Percentiles rank a stretch among this genome's conserved stretches.
Evolutionary conservation across 2,888 invertebrate genomes (phyloP).

Genomic region (Craniophora ligustri): DNA sequence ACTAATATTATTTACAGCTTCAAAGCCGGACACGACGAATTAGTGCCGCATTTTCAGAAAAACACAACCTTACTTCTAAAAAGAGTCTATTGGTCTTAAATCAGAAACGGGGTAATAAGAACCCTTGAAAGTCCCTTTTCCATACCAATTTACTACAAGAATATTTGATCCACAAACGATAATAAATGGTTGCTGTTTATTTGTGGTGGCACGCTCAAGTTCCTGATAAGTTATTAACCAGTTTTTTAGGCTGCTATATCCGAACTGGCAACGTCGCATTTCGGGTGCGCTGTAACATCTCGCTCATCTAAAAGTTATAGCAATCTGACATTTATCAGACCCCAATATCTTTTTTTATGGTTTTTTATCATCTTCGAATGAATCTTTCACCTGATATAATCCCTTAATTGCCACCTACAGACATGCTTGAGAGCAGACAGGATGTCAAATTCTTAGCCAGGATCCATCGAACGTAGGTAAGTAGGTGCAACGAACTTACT

Average conservation of each 20-base stretch:
- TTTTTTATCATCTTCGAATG: slow-evolving; percentile 12
- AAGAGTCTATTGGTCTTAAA: too few species aligned
- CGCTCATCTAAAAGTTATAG: slow-evolving; percentile 15
- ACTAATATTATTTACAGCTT: too few species aligned
- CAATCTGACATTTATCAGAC: slow-evolving; percentile 25
- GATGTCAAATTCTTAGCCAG: slow-evolving; percentile 12
- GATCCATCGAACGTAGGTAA: not conserved
- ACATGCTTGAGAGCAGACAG: slow-evolving; percentile 9
- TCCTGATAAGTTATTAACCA: slow-evolving; percentile 29
- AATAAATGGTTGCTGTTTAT: slow-evolving; percentile 14
- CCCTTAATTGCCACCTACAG: slow-evolving; percentile 17
- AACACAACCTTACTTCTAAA: too few species aligned
- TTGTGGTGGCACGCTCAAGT: slow-evolving; percentile 14
- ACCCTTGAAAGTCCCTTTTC: too few species aligned
- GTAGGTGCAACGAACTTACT: too few species aligned
- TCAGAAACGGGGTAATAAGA: too few species aligned
- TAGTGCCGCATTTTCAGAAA: too few species aligned
- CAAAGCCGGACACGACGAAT: too few species aligned
- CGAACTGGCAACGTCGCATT: slow-evolving; percentile 45
- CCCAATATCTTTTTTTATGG: slow-evolving; percentile 23
- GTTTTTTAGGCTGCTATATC: slow-evolving; percentile 21
- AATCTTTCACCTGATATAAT: slow-evolving; percentile 25
- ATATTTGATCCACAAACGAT: slow-evolving; percentile 5
- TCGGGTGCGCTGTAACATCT: slow-evolving; percentile 7
- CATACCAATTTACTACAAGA: too few species aligned